These are phyloP conservation scores for Diplazon laetatorius DNA, from an alignment of 2,888 invertebrate genomes.

Conservation along the genomic window DNA sequence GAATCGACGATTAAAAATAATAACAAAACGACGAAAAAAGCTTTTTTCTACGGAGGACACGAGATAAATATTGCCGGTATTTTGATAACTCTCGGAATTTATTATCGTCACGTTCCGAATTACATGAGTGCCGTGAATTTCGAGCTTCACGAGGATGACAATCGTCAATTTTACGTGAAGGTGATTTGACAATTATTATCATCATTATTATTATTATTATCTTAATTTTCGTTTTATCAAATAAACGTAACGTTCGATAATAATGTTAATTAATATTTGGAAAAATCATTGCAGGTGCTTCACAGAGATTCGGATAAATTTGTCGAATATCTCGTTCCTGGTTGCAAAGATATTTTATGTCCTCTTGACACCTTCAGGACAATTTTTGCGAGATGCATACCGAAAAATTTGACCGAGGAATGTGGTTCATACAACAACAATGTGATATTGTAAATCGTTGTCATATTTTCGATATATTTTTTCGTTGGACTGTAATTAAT, in stretches of 20 bases:
- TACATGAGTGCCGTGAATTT: constrained; percentile 60
- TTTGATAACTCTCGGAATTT: constrained; percentile 58
- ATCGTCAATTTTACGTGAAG: constrained; percentile 53
- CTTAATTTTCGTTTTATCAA: background rate
- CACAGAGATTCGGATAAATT: constrained; percentile 30
- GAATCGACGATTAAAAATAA: constrained; percentile 35
- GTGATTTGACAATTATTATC: constrained; percentile 31
- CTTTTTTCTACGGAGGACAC: constrained; percentile 75
- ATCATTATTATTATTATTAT: background rate
- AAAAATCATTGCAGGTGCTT: constrained; percentile 47
- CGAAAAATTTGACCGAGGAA: constrained; percentile 18
- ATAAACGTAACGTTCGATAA: background rate
- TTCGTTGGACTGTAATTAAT: background rate
- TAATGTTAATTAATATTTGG: background rate
- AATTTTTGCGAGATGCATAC: constrained; percentile 21
- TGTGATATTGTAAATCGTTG: background rate
- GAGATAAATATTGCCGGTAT: constrained; percentile 73
- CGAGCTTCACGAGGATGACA: constrained; percentile 55
- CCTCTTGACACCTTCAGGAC: constrained; percentile 25
- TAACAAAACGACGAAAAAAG: constrained; percentile 64
- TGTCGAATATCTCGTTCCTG: constrained; percentile 22
- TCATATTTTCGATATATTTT: background rate
- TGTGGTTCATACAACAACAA: constrained; percentile 29
- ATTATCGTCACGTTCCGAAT: constrained; percentile 57
- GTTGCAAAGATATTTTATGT: constrained; percentile 39